Base-by-base conservation (phyloP, 2,113 vertebrate genomes). In the Lucifuga dentata region DNA sequence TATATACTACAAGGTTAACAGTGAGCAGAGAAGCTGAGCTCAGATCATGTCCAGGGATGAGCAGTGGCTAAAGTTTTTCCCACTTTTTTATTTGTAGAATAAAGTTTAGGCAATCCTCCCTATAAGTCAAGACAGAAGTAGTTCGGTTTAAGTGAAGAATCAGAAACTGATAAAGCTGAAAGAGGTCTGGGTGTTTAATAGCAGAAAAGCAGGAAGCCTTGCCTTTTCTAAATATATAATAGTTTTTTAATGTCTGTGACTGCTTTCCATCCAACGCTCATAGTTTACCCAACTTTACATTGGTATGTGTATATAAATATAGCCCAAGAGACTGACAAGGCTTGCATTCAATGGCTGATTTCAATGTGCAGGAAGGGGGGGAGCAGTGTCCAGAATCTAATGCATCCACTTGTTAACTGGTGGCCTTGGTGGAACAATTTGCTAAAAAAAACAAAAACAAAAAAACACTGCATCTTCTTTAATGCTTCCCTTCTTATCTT, bases 241-340 rank as follows among this genome's bases (percentile, higher is more conserved):
- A 3, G 0, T 7, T 11, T 26, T 43, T 68, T 33, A 11, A 58
- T 38, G 21, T 68, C 20, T 46, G 40, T 50, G 59, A 38, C 68
- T 56, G 53, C 20, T 56, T 62, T 33, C 21, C n/a, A 50, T 44
- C 73, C 64, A 66, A 56, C 53, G 70, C 80, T 72, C 55, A 62
- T 58, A 78, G 88, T 81, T 87, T 65, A 65, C 56, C 53, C 44
- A 75, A 74, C 82, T 88, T 86, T 79, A 76, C 68, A 67, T 74
- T 67, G 84, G 78, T 84, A 84, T 90, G 76, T 85, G 72, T 85
- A 8, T 73, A 85, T 86, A 78, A 90, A 88, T 81, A 88, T 53
- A 67, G 66, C 39, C 46, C 38, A 21, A 53, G 53, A 61, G 40
- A 73, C 63, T 38, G 72, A 85, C 82, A 88, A 85, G 65, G 78